These are phyloP conservation scores for Caretta caretta DNA, from an alignment of 2,113 vertebrate species.

Conservation along the genomic window DNA sequence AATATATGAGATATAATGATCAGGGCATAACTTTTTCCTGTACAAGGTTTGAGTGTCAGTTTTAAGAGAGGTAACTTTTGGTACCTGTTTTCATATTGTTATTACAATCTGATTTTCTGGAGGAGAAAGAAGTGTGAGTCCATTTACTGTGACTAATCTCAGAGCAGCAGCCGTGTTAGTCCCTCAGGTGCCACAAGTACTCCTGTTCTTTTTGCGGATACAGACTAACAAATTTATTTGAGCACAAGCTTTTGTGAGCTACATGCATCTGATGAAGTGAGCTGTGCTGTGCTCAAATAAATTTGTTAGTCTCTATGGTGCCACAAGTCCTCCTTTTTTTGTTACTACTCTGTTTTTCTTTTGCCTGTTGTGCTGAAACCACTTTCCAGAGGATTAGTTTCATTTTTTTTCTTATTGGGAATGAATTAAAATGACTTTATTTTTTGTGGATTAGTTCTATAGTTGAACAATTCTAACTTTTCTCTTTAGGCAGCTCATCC, in stretches of 20 bases:
- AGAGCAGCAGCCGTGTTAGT: too few relatives aligned
- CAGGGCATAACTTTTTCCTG: neutral
- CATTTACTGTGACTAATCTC: neutral
- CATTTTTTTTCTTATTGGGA: neutral
- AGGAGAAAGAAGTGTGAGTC: neutral
- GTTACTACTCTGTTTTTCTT: neutral
- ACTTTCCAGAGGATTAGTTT: neutral
- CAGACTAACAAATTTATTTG: too few relatives aligned
- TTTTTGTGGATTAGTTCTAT: neutral
- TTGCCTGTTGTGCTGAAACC: neutral
- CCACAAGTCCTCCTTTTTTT: neutral
- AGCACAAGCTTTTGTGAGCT: too few relatives aligned
- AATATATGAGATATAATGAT: neutral
- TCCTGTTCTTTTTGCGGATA: too few relatives aligned
- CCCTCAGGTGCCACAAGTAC: too few relatives aligned
- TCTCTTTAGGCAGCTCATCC: neutral
- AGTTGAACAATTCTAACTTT: neutral
- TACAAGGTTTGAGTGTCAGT: neutral
- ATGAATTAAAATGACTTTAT: constrained; percentile 36
- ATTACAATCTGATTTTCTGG: neutral
- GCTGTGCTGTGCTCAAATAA: too few relatives aligned
- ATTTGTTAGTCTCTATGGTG: too few relatives aligned
- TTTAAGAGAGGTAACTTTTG: neutral
- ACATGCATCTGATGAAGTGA: too few relatives aligned
- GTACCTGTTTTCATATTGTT: neutral